These are phyloP conservation scores for Xanthorhoe spadicearia DNA, from an alignment of 2,888 invertebrate genomes.

Conservation along the genomic window DNA sequence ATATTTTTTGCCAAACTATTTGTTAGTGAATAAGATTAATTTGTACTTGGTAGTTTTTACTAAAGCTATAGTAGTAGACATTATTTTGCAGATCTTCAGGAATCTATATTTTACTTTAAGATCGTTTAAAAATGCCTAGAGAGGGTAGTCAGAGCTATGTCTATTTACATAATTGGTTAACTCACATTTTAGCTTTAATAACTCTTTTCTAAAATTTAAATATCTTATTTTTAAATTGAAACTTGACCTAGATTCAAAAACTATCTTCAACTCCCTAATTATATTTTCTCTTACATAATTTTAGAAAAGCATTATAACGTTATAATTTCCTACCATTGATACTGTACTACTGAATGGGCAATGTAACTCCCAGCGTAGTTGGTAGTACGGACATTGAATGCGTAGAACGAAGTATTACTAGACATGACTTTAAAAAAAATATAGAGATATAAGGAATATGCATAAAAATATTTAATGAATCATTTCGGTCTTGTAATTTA, in stretches of 20 bases:
- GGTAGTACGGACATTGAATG: slow-evolving; percentile 34
- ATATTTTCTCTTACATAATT: slow-evolving; percentile 53
- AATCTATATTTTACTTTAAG: too few species aligned
- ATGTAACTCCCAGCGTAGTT: slow-evolving; percentile 44
- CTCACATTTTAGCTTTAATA: too few species aligned
- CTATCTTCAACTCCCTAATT: not conserved
- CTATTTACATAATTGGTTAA: too few species aligned
- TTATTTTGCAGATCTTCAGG: too few species aligned
- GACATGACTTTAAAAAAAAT: slow-evolving; percentile 42
- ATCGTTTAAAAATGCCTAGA: too few species aligned
- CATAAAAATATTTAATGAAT: slow-evolving; percentile 5
- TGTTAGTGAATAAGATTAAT: too few species aligned
- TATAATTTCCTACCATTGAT: slow-evolving; percentile 59
- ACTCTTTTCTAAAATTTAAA: not conserved
- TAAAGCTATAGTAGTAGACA: too few species aligned
- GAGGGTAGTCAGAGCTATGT: too few species aligned
- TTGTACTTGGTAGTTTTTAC: too few species aligned
- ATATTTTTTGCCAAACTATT: too few species aligned
- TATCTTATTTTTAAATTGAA: not conserved
- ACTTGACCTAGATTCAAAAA: not conserved
- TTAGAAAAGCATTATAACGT: slow-evolving; percentile 58
- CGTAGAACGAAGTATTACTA: slow-evolving; percentile 25
- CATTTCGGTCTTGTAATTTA: too few species aligned
- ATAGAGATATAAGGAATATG: too few species aligned
- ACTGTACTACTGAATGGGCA: slow-evolving; percentile 53